A percentile compares a stretch with the other conserved stretches of the same genome.
Evolutionary conservation across 1,140 invertebrate species (phyloP).

Genomic region (Pseudobourletiella spinata): DNA sequence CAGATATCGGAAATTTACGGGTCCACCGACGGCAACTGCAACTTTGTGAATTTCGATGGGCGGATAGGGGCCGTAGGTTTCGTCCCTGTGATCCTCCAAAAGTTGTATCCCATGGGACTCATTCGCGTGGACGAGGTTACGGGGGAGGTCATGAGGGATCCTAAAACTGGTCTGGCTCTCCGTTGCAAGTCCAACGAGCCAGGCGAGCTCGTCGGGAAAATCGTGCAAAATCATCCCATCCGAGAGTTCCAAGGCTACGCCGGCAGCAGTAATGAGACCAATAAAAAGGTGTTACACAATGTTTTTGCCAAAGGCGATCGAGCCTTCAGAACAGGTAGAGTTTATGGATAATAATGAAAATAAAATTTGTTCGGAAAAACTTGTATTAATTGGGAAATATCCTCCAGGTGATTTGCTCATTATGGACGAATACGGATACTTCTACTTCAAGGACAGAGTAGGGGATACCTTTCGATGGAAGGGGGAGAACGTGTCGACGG

Average conservation of each 20-base stretch:
- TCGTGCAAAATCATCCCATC: conserved; percentile 67
- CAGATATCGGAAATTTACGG: background rate
- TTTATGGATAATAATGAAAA: conserved; percentile 15
- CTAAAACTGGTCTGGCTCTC: conserved; percentile 63
- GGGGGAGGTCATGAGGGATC: conserved; percentile 69
- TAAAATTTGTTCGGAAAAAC: conserved; percentile 42
- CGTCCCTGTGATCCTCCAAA: conserved; percentile 70
- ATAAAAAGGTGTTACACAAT: conserved; percentile 82
- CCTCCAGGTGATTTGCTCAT: conserved; percentile 50
- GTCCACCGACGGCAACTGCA: background rate
- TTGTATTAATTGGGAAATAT: no score
- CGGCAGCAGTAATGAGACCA: conserved; percentile 76
- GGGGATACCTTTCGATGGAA: conserved; percentile 89
- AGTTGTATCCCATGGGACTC: conserved; percentile 75
- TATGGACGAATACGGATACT: conserved; percentile 82
- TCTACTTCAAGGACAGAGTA: conserved; percentile 91
- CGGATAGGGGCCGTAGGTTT: conserved; percentile 92
- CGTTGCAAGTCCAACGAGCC: conserved; percentile 57
- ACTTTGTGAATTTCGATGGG: conserved; percentile 73
- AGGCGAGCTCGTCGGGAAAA: conserved; percentile 95
- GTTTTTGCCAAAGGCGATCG: conserved; percentile 81
- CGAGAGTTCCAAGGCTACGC: conserved; percentile 62
- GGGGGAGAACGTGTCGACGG: conserved; percentile 68
- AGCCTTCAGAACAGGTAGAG: conserved; percentile 13
- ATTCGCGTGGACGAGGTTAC: conserved; percentile 75